Base-by-base conservation (phyloP, 2,888 invertebrate species). In the Tachina lurida region DNA sequence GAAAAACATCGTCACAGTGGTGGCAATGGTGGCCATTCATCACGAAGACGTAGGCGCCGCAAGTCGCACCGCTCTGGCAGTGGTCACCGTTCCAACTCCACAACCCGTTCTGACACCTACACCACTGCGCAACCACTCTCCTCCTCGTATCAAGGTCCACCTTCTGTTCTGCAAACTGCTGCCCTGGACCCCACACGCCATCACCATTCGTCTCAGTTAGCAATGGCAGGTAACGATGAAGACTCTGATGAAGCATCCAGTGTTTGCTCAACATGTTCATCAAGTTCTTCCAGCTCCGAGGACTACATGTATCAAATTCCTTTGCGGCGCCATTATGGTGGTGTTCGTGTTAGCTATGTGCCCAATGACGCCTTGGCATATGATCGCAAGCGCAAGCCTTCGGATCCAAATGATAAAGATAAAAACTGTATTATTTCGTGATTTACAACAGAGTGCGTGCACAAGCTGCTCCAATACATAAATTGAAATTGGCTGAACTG, bases 211-310 rank as follows among this genome's bases (percentile, higher is more conserved):
- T 78, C 84, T 4, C 80, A 81, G 45, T 56, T 71, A 88, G 17
- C 87, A 85, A 10, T 68, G 83, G 74, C 81, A n/a, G 87, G 43
- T 60, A 89, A 86, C 86, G 89, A 83, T 45, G 92, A 91, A n/a
- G 92, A 92, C 71, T 95, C 96, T 9, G 96, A 96, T 89, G 96
- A 96, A 90, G 95, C 95, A 12, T 95, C 95, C 88, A 97, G 97
- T 91, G 96, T 96, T 90, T 98, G 98, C 92, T 98, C 98, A 56
- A 98, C 98, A 15, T 98, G 98, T 88, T 97, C 97, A 0, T 97
- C 97, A 0, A 95, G 95, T 58, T 97, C 97, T 0, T 95, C 95
- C 67, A 95, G 95, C 89, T 97, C 97, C 41, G 97, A 97, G 17
- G 97, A 97, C 74, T 97, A 97, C 87, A 96, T 97, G 87, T 97